Evolutionary conservation across 2,888 invertebrate species (phyloP).

Genomic region (Cosmia trapezina): DNA sequence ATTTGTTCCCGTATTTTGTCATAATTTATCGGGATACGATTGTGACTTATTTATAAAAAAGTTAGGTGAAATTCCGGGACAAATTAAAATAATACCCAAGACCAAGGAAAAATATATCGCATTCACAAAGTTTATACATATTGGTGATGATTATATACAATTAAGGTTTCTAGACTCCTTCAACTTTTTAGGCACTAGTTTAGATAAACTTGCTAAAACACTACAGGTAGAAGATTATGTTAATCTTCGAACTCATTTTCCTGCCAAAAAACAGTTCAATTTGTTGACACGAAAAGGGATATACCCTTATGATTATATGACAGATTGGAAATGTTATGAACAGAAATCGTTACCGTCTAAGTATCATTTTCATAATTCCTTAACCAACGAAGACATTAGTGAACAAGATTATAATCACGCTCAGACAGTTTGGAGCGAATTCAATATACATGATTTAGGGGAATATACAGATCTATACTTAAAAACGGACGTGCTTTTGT

Average conservation of each 20-base stretch:
- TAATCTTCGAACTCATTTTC: background rate
- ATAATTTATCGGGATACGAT: background rate
- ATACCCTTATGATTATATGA: too few species aligned
- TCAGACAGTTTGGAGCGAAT: too few species aligned
- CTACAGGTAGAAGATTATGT: background rate
- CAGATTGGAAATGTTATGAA: background rate
- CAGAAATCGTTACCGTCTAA: background rate
- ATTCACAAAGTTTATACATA: background rate
- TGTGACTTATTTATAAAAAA: background rate
- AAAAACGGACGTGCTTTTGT: too few species aligned
- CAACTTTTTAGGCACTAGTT: background rate
- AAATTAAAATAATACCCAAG: background rate
- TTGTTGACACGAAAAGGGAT: too few species aligned
- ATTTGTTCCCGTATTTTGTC: too few species aligned
- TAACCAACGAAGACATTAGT: too few species aligned
- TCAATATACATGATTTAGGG: too few species aligned
- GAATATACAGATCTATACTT: too few species aligned
- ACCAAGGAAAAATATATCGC: background rate
- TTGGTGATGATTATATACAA: background rate
- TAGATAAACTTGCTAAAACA: background rate
- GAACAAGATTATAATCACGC: too few species aligned
- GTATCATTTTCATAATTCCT: background rate
- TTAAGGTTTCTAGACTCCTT: background rate
- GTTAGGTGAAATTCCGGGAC: too few species aligned
- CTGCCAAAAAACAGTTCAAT: background rate